These are phyloP conservation scores for Eupithecia tripunctaria DNA, from an alignment of 2,888 invertebrate genomes.

Conservation along the genomic window DNA sequence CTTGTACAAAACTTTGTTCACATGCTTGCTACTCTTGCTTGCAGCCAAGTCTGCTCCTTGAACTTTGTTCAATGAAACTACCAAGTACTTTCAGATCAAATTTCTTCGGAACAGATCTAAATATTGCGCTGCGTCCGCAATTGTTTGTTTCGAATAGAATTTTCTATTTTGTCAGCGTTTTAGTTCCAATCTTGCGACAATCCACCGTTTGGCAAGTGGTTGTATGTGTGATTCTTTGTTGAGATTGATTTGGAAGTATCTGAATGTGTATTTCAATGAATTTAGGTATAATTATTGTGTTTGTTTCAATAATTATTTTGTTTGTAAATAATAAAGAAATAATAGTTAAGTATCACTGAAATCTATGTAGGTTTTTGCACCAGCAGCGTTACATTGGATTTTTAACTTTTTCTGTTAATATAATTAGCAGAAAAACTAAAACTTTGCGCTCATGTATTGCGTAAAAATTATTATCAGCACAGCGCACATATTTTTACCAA, in stretches of 20 bases:
- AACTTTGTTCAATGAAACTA: slow-evolving; percentile 30
- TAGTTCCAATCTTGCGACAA: slow-evolving; percentile 14
- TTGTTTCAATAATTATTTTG: neutral
- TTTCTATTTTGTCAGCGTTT: slow-evolving; percentile 18
- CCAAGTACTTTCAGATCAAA: slow-evolving; percentile 28
- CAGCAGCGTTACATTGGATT: neutral
- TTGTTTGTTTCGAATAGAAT: slow-evolving; percentile 24
- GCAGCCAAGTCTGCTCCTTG: slow-evolving; percentile 21
- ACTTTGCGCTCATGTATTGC: neutral
- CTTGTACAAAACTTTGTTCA: slow-evolving; percentile 27
- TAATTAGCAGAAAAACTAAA: neutral
- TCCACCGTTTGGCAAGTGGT: neutral
- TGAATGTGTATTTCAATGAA: neutral
- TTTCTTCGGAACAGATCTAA: slow-evolving; percentile 24
- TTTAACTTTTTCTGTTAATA: neutral
- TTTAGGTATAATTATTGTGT: neutral
- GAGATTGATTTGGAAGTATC: neutral
- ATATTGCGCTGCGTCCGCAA: slow-evolving; percentile 17
- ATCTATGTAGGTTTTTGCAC: neutral
- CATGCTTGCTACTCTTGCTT: slow-evolving; percentile 14
- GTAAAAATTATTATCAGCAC: no score
- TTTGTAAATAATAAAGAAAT: neutral
- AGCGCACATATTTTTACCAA: no score
- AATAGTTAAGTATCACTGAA: neutral
- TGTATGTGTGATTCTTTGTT: slow-evolving; percentile 4